Conservation (phyloP, 2,797 vertebrate genomes). For the Sphenopsis melanotis region DNA sequence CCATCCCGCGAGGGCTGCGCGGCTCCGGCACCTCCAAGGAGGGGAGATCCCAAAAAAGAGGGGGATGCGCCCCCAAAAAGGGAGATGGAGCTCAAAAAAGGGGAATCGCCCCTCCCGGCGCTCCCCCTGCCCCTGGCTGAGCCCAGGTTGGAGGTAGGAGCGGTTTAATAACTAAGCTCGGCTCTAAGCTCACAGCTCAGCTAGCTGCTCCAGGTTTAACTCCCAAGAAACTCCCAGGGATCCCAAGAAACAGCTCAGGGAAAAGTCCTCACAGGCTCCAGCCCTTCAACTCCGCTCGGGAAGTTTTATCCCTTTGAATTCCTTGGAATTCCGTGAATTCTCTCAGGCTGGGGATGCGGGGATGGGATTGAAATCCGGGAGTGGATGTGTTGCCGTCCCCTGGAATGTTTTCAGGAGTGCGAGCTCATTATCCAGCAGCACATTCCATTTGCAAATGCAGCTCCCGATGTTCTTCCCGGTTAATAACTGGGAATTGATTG, state of each 20-base stretch:
- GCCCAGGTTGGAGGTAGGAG: not conserved
- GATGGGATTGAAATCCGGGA: not conserved
- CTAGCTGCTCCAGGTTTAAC: constrained; percentile 18
- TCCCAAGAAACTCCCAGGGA: not conserved
- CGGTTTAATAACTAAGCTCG: not conserved
- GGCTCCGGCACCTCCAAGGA: not conserved
- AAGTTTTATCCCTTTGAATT: constrained; percentile 22
- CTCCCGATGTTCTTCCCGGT: not conserved
- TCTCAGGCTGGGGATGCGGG: accelerated
- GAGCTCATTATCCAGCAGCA: not conserved
- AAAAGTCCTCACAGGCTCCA: not conserved
- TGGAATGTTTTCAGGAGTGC: not conserved
- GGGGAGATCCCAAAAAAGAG: not conserved
- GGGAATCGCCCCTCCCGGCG: not conserved
- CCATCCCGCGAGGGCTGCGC: not conserved
- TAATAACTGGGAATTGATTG: constrained; percentile 52
- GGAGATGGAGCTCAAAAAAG: not conserved
- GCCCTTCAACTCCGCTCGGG: not conserved
- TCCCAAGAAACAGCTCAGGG: not conserved
- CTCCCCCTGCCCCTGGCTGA: not conserved
- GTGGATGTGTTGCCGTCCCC: not conserved
- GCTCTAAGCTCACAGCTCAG: not conserved
- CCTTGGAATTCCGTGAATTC: not conserved
- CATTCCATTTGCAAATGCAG: constrained; percentile 43
- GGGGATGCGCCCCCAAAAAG: not conserved